Conservation (phyloP, 2,888 invertebrate species). For the Anodontia alba region DNA sequence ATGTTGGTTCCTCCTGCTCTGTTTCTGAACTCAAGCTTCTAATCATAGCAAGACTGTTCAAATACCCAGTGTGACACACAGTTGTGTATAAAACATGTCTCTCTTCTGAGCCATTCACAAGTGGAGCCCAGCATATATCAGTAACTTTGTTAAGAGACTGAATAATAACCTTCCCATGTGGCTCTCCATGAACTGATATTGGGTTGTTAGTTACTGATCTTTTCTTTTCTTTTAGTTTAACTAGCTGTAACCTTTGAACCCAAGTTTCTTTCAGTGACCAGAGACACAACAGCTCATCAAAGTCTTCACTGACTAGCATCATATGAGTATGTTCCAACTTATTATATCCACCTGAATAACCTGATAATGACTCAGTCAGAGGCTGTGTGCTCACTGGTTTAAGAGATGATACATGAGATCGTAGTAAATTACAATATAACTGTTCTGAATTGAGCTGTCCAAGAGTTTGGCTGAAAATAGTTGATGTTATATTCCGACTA, state of each 20-base stretch:
- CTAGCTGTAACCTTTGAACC: conserved; percentile 73
- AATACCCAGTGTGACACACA: conserved; percentile 72
- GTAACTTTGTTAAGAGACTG: conserved; percentile 74
- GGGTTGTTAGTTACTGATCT: conserved; percentile 22
- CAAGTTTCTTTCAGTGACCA: conserved; percentile 74
- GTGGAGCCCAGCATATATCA: conserved; percentile 75
- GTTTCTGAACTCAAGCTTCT: neutral
- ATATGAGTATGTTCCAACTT: conserved; percentile 71
- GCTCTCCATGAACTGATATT: conserved; percentile 57
- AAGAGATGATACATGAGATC: conserved; percentile 23
- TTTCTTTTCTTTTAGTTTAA: conserved; percentile 57
- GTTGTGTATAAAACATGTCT: conserved; percentile 76
- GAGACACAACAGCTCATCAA: conserved; percentile 70
- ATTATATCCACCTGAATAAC: conserved; percentile 26
- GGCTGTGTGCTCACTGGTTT: conserved; percentile 40
- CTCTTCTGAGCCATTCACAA: conserved; percentile 32
- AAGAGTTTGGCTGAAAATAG: neutral
- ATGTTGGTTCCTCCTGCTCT: conserved; percentile 24
- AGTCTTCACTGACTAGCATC: conserved; percentile 63
- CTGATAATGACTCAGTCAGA: conserved; percentile 31
- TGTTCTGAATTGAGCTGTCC: neutral
- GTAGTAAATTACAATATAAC: neutral
- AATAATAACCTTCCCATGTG: conserved; percentile 52
- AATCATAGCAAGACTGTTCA: conserved; percentile 67
- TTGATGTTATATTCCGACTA: neutral